phyloP scores from a whole-genome alignment of 2,797 vertebrate genomes.

The Chloroceryle inda region DNA sequence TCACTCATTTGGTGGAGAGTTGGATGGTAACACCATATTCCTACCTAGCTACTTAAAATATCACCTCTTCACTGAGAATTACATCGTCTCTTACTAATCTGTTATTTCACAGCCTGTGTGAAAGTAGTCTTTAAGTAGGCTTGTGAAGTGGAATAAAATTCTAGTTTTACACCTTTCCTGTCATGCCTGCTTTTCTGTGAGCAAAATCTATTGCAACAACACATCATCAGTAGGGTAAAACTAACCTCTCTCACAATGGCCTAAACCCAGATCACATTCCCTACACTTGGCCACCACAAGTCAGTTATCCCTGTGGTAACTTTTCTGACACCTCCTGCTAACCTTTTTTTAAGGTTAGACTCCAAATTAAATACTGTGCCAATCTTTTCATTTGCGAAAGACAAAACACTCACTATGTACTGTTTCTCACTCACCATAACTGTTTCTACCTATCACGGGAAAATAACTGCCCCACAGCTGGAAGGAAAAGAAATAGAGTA shows the following conservation, averaged over 20 bases:
- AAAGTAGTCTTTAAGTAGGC: background rate
- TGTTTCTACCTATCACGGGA: background rate
- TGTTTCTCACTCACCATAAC: background rate
- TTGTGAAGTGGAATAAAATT: background rate
- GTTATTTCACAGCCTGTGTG: background rate
- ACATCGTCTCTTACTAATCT: background rate
- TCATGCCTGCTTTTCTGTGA: background rate
- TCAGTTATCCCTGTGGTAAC: too few relatives aligned
- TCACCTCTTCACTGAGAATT: background rate
- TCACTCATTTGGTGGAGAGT: background rate
- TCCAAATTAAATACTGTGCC: background rate
- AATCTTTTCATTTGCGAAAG: background rate
- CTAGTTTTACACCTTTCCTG: background rate
- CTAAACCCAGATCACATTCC: too few relatives aligned
- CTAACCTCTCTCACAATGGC: too few relatives aligned
- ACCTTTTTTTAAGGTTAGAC: background rate
- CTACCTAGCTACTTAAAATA: background rate
- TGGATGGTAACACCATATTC: background rate
- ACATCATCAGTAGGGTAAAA: background rate
- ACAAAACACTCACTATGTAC: background rate
- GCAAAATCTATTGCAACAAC: background rate
- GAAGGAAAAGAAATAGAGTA: background rate
- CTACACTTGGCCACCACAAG: too few relatives aligned
- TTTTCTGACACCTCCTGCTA: too few relatives aligned
- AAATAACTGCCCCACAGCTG: background rate